Conservation (phyloP, 2,888 invertebrate genomes). For the Lomographa bimaculata region DNA sequence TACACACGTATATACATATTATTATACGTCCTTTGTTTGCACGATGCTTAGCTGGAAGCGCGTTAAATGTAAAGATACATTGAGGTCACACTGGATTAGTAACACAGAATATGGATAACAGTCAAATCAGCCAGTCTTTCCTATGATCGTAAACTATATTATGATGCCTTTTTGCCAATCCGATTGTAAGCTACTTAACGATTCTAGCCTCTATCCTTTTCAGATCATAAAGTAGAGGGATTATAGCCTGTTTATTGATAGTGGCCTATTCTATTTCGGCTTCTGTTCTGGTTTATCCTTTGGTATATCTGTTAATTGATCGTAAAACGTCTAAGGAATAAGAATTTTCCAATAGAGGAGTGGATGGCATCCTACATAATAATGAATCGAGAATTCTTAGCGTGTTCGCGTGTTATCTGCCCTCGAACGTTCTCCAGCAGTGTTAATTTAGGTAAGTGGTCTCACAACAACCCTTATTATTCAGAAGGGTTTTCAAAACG, state of each 20-base stretch:
- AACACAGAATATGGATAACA: constrained; percentile 1
- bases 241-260: constrained; percentile 8
- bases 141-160: constrained; percentile 1
- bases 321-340: constrained; percentile 7
- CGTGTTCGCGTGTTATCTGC: constrained; percentile 16
- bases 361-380: constrained; percentile 18
- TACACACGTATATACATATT: too few relatives aligned
- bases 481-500: constrained; percentile 18
- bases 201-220: constrained; percentile 5
- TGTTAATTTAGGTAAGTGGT: constrained; percentile 40
- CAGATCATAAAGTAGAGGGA: constrained; percentile 12
- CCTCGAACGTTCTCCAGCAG: constrained; percentile 30
- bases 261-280: not conserved
- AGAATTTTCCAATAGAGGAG: constrained; percentile 7
- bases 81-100: not conserved
- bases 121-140: constrained; percentile 1
- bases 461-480: constrained; percentile 20
- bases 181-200: constrained; percentile 5
- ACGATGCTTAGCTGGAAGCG: too few relatives aligned
- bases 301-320: constrained; percentile 5
- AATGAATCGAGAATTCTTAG: constrained; percentile 26
- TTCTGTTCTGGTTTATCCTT: constrained; percentile 13
- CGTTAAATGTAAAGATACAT: not conserved
- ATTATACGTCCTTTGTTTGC: too few relatives aligned
- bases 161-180: constrained; percentile 1